Evolutionary conservation across 2,113 vertebrate genomes (phyloP).

Genomic region (Myiopsitta monachus): DNA sequence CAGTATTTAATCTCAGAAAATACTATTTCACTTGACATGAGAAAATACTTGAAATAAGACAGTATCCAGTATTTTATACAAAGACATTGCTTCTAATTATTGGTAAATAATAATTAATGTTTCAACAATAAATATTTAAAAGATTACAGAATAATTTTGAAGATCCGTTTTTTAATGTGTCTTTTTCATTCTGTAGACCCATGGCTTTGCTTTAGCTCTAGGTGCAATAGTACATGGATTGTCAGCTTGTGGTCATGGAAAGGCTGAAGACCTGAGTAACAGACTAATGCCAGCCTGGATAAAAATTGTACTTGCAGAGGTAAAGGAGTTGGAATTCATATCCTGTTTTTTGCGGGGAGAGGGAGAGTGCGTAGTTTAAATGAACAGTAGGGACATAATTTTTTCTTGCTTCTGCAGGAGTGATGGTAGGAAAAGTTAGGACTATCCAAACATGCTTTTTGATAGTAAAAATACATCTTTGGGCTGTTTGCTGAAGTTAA

Average conservation of each 20-base stretch:
- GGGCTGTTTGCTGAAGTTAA: not conserved
- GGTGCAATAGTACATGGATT: conserved; percentile 87
- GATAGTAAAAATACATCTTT: not conserved
- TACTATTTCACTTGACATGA: not conserved
- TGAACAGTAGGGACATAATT: not conserved
- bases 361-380: not conserved
- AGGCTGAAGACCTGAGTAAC: conserved; percentile 86
- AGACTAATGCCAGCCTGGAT: conserved; percentile 88
- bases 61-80: not conserved
- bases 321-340: conserved; percentile 35
- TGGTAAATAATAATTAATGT: not conserved
- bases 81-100: not conserved
- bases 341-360: not conserved
- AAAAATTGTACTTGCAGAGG: conserved; percentile 88
- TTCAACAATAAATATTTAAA: not conserved
- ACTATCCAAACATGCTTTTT: not conserved
- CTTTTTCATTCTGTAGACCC: conserved; percentile 76
- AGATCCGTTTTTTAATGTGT: not conserved
- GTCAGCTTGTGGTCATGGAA: conserved; percentile 87
- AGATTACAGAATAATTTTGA: not conserved
- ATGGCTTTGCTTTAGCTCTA: conserved; percentile 90
- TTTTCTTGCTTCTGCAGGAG: not conserved
- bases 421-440: not conserved
- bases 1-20: not conserved
- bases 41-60: not conserved